Conservation (phyloP, 2,797 vertebrate species). For the Sebastes trivittatus region DNA sequence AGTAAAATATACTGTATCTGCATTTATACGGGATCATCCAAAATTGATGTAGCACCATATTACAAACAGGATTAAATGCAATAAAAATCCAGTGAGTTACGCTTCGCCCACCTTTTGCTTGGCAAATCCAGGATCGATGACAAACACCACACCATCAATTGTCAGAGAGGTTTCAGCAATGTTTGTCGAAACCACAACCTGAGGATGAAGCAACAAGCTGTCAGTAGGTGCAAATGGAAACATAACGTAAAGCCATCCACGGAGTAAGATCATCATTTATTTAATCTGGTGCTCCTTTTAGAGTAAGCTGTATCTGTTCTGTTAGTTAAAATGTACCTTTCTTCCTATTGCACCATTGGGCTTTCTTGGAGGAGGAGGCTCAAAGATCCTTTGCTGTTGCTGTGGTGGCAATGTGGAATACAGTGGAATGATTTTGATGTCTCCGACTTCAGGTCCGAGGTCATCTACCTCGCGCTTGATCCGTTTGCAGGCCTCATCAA, state of each 20-base stretch:
- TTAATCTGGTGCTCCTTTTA: not conserved
- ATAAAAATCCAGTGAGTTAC: not conserved
- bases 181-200: conserved; percentile 99
- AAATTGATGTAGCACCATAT: not conserved
- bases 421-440: conserved; percentile 99
- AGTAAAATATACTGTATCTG: not conserved
- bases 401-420: conserved; percentile 98
- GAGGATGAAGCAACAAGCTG: conserved; percentile 9
- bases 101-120: conserved; percentile 92
- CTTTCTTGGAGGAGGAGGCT: conserved; percentile 95
- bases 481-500: conserved; percentile 98
- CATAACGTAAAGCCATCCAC: not conserved
- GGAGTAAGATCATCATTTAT: not conserved
- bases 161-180: conserved; percentile 98
- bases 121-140: conserved; percentile 98
- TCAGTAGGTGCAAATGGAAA: not conserved
- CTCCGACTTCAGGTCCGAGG: conserved; percentile 96
- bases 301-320: not conserved
- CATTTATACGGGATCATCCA: not conserved
- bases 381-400: conserved; percentile 98
- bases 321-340: conserved; percentile 84
- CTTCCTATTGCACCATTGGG: conserved; percentile 96
- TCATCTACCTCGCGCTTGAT: conserved; percentile 99
- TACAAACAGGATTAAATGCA: not conserved
- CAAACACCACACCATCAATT: conserved; percentile 98